phyloP scores from a whole-genome alignment of 2,888 invertebrate species.

The Acheta domesticus region DNA sequence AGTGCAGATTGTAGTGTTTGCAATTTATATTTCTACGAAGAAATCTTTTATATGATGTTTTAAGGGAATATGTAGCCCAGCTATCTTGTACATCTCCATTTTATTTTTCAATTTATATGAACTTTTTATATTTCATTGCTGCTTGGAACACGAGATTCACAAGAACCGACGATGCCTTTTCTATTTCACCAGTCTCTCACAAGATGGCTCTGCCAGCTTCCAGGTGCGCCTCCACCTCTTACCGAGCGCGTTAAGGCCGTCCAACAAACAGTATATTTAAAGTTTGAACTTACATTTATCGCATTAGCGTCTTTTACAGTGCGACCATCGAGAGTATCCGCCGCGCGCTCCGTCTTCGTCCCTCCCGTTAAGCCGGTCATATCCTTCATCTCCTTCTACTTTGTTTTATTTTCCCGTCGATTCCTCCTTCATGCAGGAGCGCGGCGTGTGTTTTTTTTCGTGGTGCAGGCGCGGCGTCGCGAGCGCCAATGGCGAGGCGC shows the following conservation, averaged over 20 bases:
- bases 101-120: no score
- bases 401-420: background rate
- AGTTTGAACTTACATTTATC: constrained; percentile 23
- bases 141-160: no score
- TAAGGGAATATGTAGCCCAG: no score
- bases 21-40: no score
- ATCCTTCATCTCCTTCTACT: background rate
- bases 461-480: background rate
- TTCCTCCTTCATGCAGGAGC: constrained; percentile 5
- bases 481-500: constrained; percentile 21
- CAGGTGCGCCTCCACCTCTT: background rate
- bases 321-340: no score
- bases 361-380: background rate
- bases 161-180: no score
- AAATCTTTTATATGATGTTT: no score
- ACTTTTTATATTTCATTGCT: no score
- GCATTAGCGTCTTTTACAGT: background rate
- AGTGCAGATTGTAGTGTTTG: no score
- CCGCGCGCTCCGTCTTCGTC: background rate
- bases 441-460: constrained; percentile 1
- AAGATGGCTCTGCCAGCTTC: constrained; percentile 25
- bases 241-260: background rate
- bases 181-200: background rate
- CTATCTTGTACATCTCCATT: no score
- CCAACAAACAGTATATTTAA: constrained; percentile 20